A percentile compares a stretch with the other conserved stretches of the same genome.
phyloP scores from a whole-genome alignment of 2,797 vertebrate genomes.

The Cottoperca gobio region DNA sequence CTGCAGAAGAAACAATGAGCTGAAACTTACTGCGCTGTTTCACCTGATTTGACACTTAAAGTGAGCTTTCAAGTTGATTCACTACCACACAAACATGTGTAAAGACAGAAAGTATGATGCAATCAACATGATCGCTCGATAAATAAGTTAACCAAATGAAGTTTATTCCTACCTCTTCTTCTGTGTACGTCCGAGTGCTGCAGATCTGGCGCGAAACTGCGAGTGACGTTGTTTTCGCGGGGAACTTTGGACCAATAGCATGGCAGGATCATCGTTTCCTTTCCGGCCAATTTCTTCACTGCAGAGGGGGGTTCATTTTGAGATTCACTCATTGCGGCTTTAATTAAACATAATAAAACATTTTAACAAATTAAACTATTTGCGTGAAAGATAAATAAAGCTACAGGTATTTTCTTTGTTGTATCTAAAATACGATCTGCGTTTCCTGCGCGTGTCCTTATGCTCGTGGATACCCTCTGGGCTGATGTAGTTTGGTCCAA shows the following conservation, averaged over 20 bases:
- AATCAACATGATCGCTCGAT: accelerated
- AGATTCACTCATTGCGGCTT: background rate
- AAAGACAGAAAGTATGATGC: accelerated
- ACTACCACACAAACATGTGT: accelerated
- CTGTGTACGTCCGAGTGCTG: background rate
- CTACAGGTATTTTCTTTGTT: accelerated
- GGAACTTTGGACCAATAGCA: constrained; percentile 85
- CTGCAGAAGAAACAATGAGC: constrained; percentile 65
- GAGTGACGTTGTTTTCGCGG: constrained; percentile 84
- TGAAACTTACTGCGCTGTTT: background rate
- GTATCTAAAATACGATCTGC: accelerated
- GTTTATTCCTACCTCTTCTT: constrained; percentile 60
- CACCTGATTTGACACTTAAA: background rate
- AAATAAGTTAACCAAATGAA: accelerated
- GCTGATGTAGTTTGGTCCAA: constrained; percentile 57
- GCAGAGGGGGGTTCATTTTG: background rate
- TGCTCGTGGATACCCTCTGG: background rate
- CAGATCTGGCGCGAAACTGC: constrained; percentile 83
- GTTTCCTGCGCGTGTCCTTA: accelerated
- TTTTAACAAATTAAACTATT: accelerated
- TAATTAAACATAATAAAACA: accelerated
- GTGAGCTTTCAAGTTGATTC: accelerated
- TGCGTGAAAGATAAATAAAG: accelerated
- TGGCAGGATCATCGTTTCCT: accelerated
- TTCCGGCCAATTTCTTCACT: constrained; percentile 28